Percentiles rank a stretch among this genome's conserved stretches.
Conservation (phyloP, 2,797 vertebrate species). For the Pipistrellus pygmaeus region DNA sequence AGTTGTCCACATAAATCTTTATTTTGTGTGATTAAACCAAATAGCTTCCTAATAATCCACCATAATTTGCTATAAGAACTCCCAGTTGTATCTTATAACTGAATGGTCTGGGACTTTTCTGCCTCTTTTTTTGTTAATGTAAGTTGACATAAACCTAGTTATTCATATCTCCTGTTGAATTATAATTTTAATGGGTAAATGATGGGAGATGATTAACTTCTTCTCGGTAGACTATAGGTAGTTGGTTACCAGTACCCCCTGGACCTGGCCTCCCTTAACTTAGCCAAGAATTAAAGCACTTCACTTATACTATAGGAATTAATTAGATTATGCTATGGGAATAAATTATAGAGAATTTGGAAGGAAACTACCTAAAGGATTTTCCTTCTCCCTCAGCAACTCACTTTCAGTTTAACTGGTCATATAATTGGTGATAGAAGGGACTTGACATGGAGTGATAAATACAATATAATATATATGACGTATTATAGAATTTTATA, state of each 20-base stretch:
- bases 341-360: background rate
- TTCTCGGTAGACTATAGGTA: background rate
- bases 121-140: background rate
- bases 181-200: slow-evolving; percentile 5
- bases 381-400: background rate
- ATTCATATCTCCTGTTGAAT: background rate
- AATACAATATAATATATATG: background rate
- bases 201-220: background rate
- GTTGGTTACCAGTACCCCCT: background rate
- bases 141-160: background rate
- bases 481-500: background rate
- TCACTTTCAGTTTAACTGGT: background rate
- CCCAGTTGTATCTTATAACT: background rate
- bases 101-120: background rate
- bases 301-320: background rate
- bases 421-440: background rate
- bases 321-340: background rate
- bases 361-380: background rate
- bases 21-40: background rate
- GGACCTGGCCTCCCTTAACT: background rate
- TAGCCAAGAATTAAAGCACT: background rate
- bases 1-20: background rate
- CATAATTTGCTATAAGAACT: background rate
- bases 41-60: background rate
- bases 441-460: background rate